Conservation (phyloP, 2,888 invertebrate species). For the Hydroisotoma schaefferi region DNA sequence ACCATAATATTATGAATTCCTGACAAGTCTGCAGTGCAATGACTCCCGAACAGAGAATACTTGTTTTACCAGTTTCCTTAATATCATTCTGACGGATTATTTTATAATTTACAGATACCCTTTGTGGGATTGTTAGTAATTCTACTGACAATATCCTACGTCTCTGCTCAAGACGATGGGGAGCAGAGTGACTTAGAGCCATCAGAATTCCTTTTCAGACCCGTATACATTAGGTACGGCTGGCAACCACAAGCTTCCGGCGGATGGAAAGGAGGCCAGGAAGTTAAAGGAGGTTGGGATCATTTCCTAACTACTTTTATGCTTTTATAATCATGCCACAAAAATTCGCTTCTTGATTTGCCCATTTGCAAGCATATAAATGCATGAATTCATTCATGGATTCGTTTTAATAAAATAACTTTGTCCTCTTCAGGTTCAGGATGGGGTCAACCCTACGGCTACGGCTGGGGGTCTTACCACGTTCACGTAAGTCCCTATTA, state of each 20-base stretch:
- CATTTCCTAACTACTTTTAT: not conserved
- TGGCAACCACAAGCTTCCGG: constrained; percentile 47
- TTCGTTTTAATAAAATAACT: constrained; percentile 6
- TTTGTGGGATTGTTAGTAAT: constrained; percentile 42
- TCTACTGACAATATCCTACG: constrained; percentile 36
- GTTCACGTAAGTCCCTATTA: no score
- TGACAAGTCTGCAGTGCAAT: not conserved
- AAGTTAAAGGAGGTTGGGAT: constrained; percentile 22
- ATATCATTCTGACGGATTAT: no score
- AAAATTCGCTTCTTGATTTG: not conserved
- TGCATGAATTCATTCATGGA: no score
- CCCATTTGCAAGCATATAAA: no score
- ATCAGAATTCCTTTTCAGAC: constrained; percentile 49
- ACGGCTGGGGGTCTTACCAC: constrained; percentile 49
- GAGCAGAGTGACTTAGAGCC: constrained; percentile 47
- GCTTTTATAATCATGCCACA: not conserved
- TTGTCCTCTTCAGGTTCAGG: no score
- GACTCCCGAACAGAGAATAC: not conserved
- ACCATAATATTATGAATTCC: not conserved
- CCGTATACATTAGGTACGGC: constrained; percentile 49
- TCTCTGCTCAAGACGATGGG: constrained; percentile 42
- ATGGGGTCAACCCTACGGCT: constrained; percentile 41
- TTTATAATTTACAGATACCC: constrained; percentile 33
- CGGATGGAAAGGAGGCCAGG: constrained; percentile 44
- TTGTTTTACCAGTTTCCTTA: not conserved